Evolutionary conservation across 2,888 invertebrate species (phyloP), one percentile per base, ranked within the genome.

Genomic region (Drosophila barbarae): DNA sequence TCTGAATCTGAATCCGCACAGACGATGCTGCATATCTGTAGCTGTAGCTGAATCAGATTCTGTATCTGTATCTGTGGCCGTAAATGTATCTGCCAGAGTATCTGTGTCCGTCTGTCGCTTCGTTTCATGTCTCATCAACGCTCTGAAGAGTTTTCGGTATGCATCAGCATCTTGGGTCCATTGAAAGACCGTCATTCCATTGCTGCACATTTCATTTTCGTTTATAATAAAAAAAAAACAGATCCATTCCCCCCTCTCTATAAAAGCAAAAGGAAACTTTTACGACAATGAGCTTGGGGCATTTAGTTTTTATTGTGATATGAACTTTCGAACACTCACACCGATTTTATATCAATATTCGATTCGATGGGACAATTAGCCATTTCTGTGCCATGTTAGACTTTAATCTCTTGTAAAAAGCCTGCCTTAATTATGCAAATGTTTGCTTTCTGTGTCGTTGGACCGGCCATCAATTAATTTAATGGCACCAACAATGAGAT

Each of bases 111-210:
- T 49, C 67, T 74, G 74, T 77, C 74, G 74, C 74, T 77, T 74
- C 74, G 65, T 77, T 75, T 75, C 76, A 75, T 75, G 76, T 78
- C 76, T 77, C 75, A 73, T 76, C 69, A 61, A 67, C 67, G 67
- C 67, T 68, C 58, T 52, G 58, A 44, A 64, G 63, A 63, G 66
- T 76, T 78, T 78, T 76, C 58, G 76, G 58, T 73, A 66, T 73
- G 73, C 73, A 70, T 73, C 76, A 73, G 68, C 54, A 57, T 72
- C 73, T 59, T 39, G 63, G 66, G 63, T 36, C 52, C 36, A 64
- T 53, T 64, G 63, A 65, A 52, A 65, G 44, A 38, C 64, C 36
- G 7, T 28, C 38, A n/a, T 36, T 12, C 65, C 63, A 51, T 42
- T 50, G 59, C 32, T 74, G 72, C 54, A 70, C 66, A 75, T 74